Evolutionary conservation across 2,888 invertebrate genomes (phyloP), one percentile per base, ranked within the genome.

Genomic region (Linyphia triangularis): DNA sequence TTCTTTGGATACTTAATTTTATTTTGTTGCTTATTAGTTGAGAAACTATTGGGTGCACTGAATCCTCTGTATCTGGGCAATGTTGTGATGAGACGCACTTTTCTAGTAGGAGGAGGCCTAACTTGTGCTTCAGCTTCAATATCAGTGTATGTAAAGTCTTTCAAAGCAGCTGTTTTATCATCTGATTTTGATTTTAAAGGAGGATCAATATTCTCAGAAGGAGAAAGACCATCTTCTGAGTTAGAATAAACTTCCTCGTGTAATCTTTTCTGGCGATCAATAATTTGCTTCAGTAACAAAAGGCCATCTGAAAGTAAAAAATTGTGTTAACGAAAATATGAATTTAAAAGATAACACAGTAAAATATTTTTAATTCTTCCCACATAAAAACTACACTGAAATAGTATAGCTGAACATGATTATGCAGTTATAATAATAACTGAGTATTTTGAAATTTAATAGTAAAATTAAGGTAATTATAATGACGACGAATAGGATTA

Each of bases 1-100:
- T 77, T 61, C 24, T 51, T 79, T 28, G 24, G 30, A 7, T 16
- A 40, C 26, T 43, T 77, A 13, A 75, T 28, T n/a, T 40, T 61
- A 30, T 28, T 77, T 43, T 70, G n/a, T 16, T n/a, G 51, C 16
- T 7, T 26, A 1, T 10, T 19, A 10, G 51, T 37, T 6, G 40
- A 65, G 9, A 37, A 33, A 5, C 51, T 19, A 13, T 69, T 40
- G 4, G 85, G 85, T 13, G 6, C 63, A 73, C 67, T 81, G 28
- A 86, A 86, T 16, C 86, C 86, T 75, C 65, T 86, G 37, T 86
- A 86, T 28, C 30, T 22, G 10, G 86, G 86, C 5, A 67, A 16
- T 24, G 73, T 57, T 28, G 65, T 65, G 16, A 86, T 59, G 22
- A n/a, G 43, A 22, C 86, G 67, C 9, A 57, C 43, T 75, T 86